phyloP scores from a whole-genome alignment of 2,888 invertebrate species.

The Blastobasis lacticolella region DNA sequence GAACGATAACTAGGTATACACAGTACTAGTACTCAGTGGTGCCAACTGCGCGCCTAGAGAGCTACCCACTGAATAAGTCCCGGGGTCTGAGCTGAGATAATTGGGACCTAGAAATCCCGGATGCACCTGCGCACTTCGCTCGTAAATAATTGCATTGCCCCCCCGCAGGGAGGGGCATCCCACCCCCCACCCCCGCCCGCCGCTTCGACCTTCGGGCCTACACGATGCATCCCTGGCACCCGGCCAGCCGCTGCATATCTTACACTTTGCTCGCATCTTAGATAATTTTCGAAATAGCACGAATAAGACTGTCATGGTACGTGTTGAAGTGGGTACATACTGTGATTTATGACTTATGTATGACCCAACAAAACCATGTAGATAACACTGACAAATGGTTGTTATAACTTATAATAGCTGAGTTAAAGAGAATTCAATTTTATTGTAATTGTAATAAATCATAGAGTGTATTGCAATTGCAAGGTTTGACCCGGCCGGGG shows the following conservation, averaged over 20 bases:
- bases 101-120: slow-evolving; percentile 29
- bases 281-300: slow-evolving; percentile 10
- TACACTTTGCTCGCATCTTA: slow-evolving; percentile 22
- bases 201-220: slow-evolving; percentile 43
- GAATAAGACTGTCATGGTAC: no score
- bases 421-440: neutral
- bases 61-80: neutral
- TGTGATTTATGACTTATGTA: no score
- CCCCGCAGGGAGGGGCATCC: slow-evolving; percentile 10
- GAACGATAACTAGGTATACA: no score
- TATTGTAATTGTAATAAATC: neutral
- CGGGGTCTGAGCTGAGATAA: slow-evolving; percentile 1
- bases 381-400: slow-evolving; percentile 12
- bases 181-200: slow-evolving; percentile 14
- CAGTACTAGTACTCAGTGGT: no score
- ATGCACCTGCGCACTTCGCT: slow-evolving; percentile 58
- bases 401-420: neutral
- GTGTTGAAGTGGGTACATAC: no score
- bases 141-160: slow-evolving; percentile 40
- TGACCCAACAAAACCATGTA: no score
- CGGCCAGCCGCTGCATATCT: slow-evolving; percentile 37
- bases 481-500: slow-evolving; percentile 18
- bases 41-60: no score
- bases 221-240: slow-evolving; percentile 54
- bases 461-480: slow-evolving; percentile 10